Evolutionary conservation across 1,140 invertebrate genomes (phyloP), one percentile per base, ranked within the genome.

Genomic region (Drosophila ogumai): DNA sequence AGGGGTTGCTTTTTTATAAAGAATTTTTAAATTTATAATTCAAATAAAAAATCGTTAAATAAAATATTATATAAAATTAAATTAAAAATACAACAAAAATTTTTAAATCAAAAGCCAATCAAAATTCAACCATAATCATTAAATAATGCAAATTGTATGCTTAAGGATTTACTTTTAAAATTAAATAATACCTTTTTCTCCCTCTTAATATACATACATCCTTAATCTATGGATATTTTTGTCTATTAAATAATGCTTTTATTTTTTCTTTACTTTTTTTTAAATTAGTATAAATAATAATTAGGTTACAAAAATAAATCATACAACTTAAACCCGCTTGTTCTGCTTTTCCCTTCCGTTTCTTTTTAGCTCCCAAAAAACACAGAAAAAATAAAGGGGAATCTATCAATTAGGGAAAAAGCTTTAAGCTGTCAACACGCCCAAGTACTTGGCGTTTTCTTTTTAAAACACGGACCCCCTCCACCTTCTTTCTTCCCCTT

Each of bases 361-460:
- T 52, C 5, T 13, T 1, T 22, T 8, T 2, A 12, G 1, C 2
- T 12, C 19, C 3, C 38, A 15, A 54, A 22, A 61, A 52, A 13
- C 4, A 6, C 25, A 5, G 6, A 47, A n/a, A 17, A 68, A 79
- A 68, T 34, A 75, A 82, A n/a, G 19, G 52, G 19, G 13, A 55
- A 72, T 79, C 75, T 82, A 79, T 82, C 75, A 86, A 72, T 86
- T 87, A 87, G 19, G 75, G 43, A 50, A 50, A 79, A 72, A 61
- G 84, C 84, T 79, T 79, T 79, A 55, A 76, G 61, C 56, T 82
- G 79, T 82, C 84, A 81, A 61, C 63, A 81, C 78, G 78, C 67
- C 73, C 73, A 68, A 41, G 65, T 63, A 75, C 71, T 71, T 64
- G 54, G 22, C 25, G 52, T 54, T 49, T n/a, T 56, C 25, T 31